phyloP scores from a whole-genome alignment of 2,113 vertebrate genomes.

The Hyperopisus bebe region DNA sequence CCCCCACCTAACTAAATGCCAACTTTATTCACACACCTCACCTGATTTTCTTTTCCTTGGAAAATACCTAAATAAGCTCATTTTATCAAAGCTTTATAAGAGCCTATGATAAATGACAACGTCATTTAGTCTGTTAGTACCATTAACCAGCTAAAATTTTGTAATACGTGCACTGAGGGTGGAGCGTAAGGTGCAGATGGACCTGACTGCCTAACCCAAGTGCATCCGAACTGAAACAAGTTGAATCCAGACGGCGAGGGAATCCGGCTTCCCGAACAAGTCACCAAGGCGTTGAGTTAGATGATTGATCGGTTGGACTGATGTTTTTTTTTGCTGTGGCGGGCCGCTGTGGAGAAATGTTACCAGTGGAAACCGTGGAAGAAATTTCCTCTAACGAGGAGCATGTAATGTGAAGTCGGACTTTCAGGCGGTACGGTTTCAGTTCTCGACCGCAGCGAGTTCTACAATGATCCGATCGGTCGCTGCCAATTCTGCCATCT shows the following conservation, averaged over 20 bases:
- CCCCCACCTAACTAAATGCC: too few relatives aligned
- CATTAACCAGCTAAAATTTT: background rate
- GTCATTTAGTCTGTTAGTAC: background rate
- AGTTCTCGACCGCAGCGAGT: background rate
- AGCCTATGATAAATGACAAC: too few relatives aligned
- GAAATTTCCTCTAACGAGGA: background rate
- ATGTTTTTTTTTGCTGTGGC: background rate
- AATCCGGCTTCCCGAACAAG: background rate
- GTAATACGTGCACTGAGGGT: background rate
- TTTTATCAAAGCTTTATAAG: too few relatives aligned
- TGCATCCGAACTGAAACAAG: background rate
- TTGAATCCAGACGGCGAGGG: background rate
- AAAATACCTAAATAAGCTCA: too few relatives aligned
- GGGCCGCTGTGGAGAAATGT: background rate
- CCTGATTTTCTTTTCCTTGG: too few relatives aligned
- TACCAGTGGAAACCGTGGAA: background rate
- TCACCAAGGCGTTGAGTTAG: background rate
- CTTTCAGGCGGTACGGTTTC: background rate
- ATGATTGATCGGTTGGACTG: background rate
- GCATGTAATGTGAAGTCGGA: background rate
- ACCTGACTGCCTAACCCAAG: background rate
- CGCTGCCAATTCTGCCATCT: constrained; percentile 3
- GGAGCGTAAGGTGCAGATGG: background rate
- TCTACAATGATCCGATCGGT: background rate
- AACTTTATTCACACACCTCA: too few relatives aligned